Evolutionary conservation across 1,140 invertebrate genomes (phyloP).

Genomic region (Streblospio benedicti): DNA sequence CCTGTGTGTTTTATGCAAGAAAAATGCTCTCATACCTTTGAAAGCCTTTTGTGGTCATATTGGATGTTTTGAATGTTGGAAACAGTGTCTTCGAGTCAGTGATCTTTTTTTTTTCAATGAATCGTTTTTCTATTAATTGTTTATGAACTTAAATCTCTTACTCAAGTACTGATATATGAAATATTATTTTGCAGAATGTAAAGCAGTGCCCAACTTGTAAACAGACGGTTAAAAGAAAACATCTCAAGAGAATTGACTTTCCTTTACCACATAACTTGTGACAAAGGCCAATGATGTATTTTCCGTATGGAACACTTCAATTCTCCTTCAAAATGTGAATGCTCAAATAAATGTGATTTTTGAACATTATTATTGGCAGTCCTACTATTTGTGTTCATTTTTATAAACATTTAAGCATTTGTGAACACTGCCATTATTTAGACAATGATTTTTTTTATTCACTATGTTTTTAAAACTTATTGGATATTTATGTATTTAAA

Average conservation of each 20-base stretch:
- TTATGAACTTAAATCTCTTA: no score
- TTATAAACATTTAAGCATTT: background rate
- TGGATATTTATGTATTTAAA: no score
- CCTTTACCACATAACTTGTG: background rate
- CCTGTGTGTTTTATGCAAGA: constrained; percentile 25
- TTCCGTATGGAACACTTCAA: background rate
- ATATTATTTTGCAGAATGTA: constrained; percentile 5
- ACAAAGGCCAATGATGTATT: background rate
- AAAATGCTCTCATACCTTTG: constrained; percentile 27
- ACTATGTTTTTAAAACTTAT: no score
- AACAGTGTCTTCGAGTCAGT: constrained; percentile 28
- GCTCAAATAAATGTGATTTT: background rate
- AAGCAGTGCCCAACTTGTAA: constrained; percentile 25
- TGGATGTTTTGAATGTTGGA: constrained; percentile 36
- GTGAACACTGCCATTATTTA: background rate
- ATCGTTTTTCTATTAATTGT: no score
- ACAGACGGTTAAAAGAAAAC: constrained; percentile 16
- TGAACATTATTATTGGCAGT: background rate
- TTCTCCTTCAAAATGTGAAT: background rate
- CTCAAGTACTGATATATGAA: background rate
- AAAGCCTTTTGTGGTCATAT: constrained; percentile 31
- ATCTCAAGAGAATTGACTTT: constrained; percentile 14
- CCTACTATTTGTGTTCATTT: background rate
- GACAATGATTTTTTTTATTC: background rate
- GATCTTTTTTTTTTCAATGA: background rate